These are phyloP conservation scores for Meloidogyne hapla DNA, from an alignment of 1,140 invertebrate species.

Conservation along the genomic window DNA sequence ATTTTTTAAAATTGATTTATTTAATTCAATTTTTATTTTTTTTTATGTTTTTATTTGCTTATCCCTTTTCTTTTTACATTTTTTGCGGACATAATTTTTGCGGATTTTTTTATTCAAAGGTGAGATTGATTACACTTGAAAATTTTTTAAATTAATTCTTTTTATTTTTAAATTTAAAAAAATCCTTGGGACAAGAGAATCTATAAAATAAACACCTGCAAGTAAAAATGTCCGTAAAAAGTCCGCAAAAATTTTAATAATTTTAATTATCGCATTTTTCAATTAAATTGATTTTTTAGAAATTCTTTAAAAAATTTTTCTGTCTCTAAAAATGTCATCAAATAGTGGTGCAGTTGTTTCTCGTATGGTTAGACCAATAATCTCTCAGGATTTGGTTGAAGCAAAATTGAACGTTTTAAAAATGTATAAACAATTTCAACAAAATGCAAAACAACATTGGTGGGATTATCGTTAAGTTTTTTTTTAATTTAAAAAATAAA, in stretches of 20 bases:
- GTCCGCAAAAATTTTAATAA: not conserved
- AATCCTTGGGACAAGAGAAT: too few relatives aligned
- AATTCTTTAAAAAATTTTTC: not conserved
- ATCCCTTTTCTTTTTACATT: too few relatives aligned
- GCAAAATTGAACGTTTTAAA: slow-evolving; percentile 2
- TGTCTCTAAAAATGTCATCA: not conserved
- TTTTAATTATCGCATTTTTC: too few relatives aligned
- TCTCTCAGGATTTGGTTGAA: slow-evolving; percentile 8
- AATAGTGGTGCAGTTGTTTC: not conserved
- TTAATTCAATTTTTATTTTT: too few relatives aligned
- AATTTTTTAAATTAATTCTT: too few relatives aligned
- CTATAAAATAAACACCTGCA: too few relatives aligned
- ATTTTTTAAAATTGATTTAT: not conserved
- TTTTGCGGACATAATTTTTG: not conserved
- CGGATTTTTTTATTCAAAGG: not conserved
- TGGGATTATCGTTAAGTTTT: slow-evolving; percentile 17
- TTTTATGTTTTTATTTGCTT: too few relatives aligned
- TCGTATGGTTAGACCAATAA: slow-evolving; percentile 20
- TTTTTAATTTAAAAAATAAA: not conserved
- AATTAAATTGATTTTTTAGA: not conserved
- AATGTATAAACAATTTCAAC: slow-evolving; percentile 21
- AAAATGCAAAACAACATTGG: not conserved
- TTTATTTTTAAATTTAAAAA: too few relatives aligned
- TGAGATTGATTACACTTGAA: too few relatives aligned
- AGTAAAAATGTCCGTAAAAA: too few relatives aligned